A percentile compares a stretch with the other conserved stretches of the same genome.
These are phyloP conservation scores for Clupea harengus DNA, from an alignment of 2,113 vertebrate species.

Conservation along the genomic window DNA sequence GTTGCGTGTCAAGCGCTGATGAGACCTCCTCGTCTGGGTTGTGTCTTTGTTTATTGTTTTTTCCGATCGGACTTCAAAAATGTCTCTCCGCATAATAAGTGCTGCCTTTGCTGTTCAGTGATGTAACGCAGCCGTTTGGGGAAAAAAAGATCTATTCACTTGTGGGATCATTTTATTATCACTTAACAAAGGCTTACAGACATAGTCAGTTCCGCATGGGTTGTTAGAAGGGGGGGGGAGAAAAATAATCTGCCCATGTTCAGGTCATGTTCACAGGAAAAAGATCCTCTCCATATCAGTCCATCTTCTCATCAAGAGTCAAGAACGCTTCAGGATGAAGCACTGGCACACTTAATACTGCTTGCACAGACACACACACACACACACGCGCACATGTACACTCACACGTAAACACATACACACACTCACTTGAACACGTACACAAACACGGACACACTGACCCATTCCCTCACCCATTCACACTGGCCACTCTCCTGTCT, in stretches of 20 bases:
- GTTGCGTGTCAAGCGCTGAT: constrained; percentile 10
- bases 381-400: constrained; percentile 29
- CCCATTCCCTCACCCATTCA: constrained; percentile 22
- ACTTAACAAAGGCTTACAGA: background rate
- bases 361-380: constrained; percentile 14
- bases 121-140: background rate
- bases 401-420: constrained; percentile 27
- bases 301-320: background rate
- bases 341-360: background rate
- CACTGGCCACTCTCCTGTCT: constrained; percentile 36
- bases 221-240: background rate
- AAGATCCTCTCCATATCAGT: background rate
- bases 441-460: constrained; percentile 31
- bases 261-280: background rate
- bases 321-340: background rate
- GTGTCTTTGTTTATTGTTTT: constrained; percentile 11
- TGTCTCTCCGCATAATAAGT: background rate
- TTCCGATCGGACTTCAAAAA: background rate
- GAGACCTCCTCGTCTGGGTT: background rate
- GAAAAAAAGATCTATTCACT: background rate
- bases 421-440: constrained; percentile 13
- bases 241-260: background rate
- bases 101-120: background rate
- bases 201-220: background rate
- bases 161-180: background rate